phyloP scores from a whole-genome alignment of 2,888 invertebrate genomes.

The Thelaira solivaga region DNA sequence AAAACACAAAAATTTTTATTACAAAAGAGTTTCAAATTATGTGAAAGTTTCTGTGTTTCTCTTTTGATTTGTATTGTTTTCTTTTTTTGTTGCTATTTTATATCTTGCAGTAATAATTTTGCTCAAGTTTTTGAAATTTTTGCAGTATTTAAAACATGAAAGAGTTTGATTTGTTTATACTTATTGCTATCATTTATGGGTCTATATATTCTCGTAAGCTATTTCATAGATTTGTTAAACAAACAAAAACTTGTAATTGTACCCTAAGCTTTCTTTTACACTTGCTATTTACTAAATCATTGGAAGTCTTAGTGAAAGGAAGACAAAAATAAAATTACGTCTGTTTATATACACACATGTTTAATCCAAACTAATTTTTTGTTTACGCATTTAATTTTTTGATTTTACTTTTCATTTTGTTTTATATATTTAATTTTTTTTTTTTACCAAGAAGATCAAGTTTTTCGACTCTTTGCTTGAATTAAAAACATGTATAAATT shows the following conservation, averaged over 20 bases:
- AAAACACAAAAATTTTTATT: conserved; percentile 6
- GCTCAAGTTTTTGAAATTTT: too few species aligned
- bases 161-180: too few species aligned
- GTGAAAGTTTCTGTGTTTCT: conserved; percentile 50
- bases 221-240: too few species aligned
- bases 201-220: too few species aligned
- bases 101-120: not conserved
- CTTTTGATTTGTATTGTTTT: conserved; percentile 5
- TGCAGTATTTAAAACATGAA: too few species aligned
- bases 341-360: too few species aligned
- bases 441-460: conserved; percentile 46
- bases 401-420: not conserved
- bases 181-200: too few species aligned
- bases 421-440: not conserved
- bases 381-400: not conserved
- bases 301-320: too few species aligned
- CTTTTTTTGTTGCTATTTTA: conserved; percentile 30
- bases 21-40: conserved; percentile 46
- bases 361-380: not conserved
- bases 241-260: too few species aligned
- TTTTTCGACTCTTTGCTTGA: conserved; percentile 16
- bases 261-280: too few species aligned
- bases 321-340: too few species aligned
- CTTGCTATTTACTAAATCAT: too few species aligned
- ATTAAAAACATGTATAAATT: conserved; percentile 5